A percentile compares a stretch with the other conserved stretches of the same genome.
Conservation (phyloP, 2,888 invertebrate species). For the Emmelina monodactyla region DNA sequence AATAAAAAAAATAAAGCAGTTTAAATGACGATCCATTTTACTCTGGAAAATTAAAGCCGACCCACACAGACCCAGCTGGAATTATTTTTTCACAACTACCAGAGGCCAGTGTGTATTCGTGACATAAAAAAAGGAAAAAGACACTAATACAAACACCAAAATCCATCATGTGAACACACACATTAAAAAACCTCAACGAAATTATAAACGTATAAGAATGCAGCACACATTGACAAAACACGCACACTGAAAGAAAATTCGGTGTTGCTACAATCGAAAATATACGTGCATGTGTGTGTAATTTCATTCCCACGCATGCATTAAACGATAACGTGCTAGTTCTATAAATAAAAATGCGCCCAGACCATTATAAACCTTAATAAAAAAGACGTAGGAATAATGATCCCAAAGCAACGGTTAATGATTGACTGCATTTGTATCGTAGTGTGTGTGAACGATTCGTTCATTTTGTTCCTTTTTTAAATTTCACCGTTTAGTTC, state of each 20-base stretch:
- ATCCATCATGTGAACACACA: slow-evolving; percentile 56
- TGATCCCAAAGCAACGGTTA: slow-evolving; percentile 24
- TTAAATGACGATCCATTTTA: slow-evolving; percentile 64
- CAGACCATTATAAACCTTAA: slow-evolving; percentile 26
- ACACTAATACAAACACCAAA: slow-evolving; percentile 52
- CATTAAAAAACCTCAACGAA: slow-evolving; percentile 23
- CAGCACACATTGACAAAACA: slow-evolving; percentile 25
- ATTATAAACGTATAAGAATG: slow-evolving; percentile 43
- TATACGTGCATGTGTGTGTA: slow-evolving; percentile 29
- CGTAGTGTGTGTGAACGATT: slow-evolving; percentile 48
- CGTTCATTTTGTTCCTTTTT: slow-evolving; percentile 64
- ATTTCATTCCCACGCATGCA: slow-evolving; percentile 49
- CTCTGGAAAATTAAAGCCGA: slow-evolving; percentile 61
- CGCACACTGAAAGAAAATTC: slow-evolving; percentile 43
- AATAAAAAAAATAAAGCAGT: slow-evolving; percentile 51
- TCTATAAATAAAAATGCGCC: slow-evolving; percentile 27
- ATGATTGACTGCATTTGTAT: slow-evolving; percentile 55
- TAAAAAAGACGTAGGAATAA: slow-evolving; percentile 13
- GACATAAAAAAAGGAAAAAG: slow-evolving; percentile 47
- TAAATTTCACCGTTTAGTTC: slow-evolving; percentile 67
- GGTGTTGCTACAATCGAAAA: slow-evolving; percentile 61
- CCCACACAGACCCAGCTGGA: slow-evolving; percentile 61
- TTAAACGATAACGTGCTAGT: slow-evolving; percentile 49
- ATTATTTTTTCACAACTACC: slow-evolving; percentile 61
- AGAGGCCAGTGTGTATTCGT: slow-evolving; percentile 43